Evolutionary conservation across 1,140 invertebrate genomes (phyloP), one percentile per base, ranked within the genome.

Genomic region (Drosophila pectinifera): DNA sequence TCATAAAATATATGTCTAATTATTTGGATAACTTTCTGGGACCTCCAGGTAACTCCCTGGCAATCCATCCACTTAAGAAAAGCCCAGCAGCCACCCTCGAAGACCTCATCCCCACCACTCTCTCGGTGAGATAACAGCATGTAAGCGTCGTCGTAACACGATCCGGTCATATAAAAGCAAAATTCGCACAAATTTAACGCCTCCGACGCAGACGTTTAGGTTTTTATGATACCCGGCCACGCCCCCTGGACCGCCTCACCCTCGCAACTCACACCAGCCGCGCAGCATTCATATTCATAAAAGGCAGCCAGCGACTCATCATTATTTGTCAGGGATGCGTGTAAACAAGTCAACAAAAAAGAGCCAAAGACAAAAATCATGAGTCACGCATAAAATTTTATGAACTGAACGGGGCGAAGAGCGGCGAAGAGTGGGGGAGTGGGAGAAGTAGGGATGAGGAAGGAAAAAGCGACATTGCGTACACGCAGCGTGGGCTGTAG

Each of bases 331-430:
- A 76, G 55, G 43, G 54, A 61, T 58, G 49, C 63, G 34, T 88
- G 83, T 86, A 82, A 86, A 88, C 83, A 86, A 83, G 79, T 83
- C 79, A 70, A 88, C 80, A 80, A 83, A 86, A 88, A 89, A 76
- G 51, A 63, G 41, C 51, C 10, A 48, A 63, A 48, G 58, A 54
- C 70, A 64, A 74, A 75, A 67, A 57, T 79, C 86, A 83, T 89
- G 84, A 88, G 84, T 73, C 75, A 67, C 56, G 67, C 83, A 73
- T 74, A 86, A 82, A 64, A 83, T 88, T 83, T 88, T 83, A 88
- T 89, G 79, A 58, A 89, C 83, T 83, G 72, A 67, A 55, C 58
- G 70, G 59, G 7, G 3, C 24, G 51, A 18, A 11, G 7, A 26
- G 46, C n/a, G 38, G 0, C n/a, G 38, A 0, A 2, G 7, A 10